Percentiles rank a stretch among this genome's conserved stretches.
Evolutionary conservation across 2,888 invertebrate species (phyloP).

Genomic region (Trichogramma evanescens): DNA sequence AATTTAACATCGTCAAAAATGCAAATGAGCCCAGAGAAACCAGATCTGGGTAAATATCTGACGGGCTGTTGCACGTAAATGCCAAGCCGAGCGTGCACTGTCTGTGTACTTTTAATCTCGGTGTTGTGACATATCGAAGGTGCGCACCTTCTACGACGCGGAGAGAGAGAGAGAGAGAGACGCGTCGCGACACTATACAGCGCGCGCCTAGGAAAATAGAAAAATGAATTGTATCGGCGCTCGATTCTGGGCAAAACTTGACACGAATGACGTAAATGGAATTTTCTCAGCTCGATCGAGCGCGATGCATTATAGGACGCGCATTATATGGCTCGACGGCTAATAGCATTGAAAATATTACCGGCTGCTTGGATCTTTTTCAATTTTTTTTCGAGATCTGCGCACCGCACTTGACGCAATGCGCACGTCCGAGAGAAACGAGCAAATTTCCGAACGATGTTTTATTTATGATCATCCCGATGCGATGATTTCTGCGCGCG

Average conservation of each 20-base stretch:
- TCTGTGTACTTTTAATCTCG: no score
- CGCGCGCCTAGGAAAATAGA: background rate
- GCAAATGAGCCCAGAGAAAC: constrained; percentile 20
- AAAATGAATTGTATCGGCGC: no score
- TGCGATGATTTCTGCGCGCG: no score
- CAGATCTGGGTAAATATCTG: background rate
- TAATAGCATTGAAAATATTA: no score
- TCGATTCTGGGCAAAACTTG: background rate
- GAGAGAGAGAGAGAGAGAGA: background rate
- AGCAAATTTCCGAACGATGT: no score
- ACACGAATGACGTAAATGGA: constrained; percentile 8
- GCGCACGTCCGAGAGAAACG: no score
- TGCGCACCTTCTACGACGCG: background rate
- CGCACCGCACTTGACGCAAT: no score
- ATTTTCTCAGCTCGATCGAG: background rate
- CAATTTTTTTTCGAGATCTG: background rate
- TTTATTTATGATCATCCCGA: no score
- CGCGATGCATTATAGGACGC: background rate
- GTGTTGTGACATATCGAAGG: background rate
- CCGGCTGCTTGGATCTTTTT: background rate
- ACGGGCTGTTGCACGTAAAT: no score
- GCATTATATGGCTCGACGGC: constrained; percentile 1
- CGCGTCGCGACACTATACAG: background rate
- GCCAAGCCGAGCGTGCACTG: background rate
- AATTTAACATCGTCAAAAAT: constrained; percentile 6